These are phyloP conservation scores for Tricholauxania praeusta DNA, from an alignment of 2,888 invertebrate genomes.

Conservation along the genomic window DNA sequence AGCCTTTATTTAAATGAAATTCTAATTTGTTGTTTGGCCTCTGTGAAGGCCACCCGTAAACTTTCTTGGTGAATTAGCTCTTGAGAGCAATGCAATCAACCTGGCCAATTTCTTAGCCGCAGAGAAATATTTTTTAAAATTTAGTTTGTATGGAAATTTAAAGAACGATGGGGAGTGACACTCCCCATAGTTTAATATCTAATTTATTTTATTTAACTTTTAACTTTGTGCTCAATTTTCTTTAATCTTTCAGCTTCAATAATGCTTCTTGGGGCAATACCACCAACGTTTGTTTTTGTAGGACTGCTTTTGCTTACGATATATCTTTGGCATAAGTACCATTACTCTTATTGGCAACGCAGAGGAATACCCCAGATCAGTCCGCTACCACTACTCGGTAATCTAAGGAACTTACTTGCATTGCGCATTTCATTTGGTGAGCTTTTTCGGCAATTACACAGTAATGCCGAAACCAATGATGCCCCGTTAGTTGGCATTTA, in stretches of 20 bases:
- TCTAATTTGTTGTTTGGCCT: too few species aligned
- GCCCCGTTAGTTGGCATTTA: constrained; percentile 60
- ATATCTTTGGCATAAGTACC: constrained; percentile 43
- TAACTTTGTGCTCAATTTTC: neutral
- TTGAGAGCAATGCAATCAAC: too few species aligned
- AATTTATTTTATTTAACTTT: neutral
- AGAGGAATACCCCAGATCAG: constrained; percentile 59
- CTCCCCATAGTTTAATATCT: too few species aligned
- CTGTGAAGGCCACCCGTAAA: too few species aligned
- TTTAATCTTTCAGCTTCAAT: neutral
- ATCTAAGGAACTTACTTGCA: constrained; percentile 61
- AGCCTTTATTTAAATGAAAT: too few species aligned
- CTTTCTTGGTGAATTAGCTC: too few species aligned
- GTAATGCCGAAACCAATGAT: constrained; percentile 46
- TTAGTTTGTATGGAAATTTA: too few species aligned
- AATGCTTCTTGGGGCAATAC: neutral
- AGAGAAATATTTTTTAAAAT: too few species aligned
- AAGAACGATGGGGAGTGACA: too few species aligned
- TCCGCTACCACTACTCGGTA: constrained; percentile 63
- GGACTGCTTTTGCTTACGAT: constrained; percentile 30
- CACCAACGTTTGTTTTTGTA: neutral
- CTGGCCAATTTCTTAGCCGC: too few species aligned
- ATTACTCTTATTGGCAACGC: constrained; percentile 55
- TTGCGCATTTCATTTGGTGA: constrained; percentile 60
- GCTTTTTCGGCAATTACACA: constrained; percentile 62